Evolutionary conservation across 2,113 vertebrate genomes (phyloP), one percentile per base, ranked within the genome.

Genomic region (Raphicerus campestris): DNA sequence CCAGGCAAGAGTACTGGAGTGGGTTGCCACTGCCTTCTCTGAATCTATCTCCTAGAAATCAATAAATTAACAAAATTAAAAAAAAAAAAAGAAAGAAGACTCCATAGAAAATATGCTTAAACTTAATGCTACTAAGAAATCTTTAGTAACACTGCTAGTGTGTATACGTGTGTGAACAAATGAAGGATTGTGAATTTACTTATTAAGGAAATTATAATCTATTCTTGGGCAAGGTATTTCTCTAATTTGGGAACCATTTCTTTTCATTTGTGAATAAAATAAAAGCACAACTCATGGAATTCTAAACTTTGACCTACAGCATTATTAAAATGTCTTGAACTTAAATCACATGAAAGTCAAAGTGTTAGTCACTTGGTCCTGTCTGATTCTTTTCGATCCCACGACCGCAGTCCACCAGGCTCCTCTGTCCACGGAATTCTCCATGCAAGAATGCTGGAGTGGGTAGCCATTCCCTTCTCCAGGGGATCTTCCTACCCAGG

Each of bases 311-410:
- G 87, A 47, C 24, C 61, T 88, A 32, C 2, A 73, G 16, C 10
- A 61, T 63, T 35, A 87, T 91, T 58, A 60, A 93, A 60, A 78
- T 7, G 66, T 28, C 42, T 30, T 93, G 35, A 82, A 84, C 24
- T 39, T 55, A 63, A 56, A 78, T 3, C 22, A 90, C 16, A 6
- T 45, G 9, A 20, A 66, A 5, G 63, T 66, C 32, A 66, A 61
- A 66, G 66, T 39, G n/a, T 22, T 39, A 70, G n/a, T 73, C 0
- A 0, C 66, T 73, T 11, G 2, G 19, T 39, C n/a, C 9, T 22
- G 19, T 6, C n/a, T 73, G 9, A 73, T 22, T 73, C n/a, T 73
- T 24, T 73, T 19, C 0, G 0, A 39, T 2, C n/a, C 35, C 19
- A 73, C 11, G 20, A 39, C 20, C 24, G 10, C 10, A 73, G 20